These are phyloP conservation scores for Hiodon alosoides DNA, from an alignment of 2,113 vertebrate genomes.

Conservation along the genomic window DNA sequence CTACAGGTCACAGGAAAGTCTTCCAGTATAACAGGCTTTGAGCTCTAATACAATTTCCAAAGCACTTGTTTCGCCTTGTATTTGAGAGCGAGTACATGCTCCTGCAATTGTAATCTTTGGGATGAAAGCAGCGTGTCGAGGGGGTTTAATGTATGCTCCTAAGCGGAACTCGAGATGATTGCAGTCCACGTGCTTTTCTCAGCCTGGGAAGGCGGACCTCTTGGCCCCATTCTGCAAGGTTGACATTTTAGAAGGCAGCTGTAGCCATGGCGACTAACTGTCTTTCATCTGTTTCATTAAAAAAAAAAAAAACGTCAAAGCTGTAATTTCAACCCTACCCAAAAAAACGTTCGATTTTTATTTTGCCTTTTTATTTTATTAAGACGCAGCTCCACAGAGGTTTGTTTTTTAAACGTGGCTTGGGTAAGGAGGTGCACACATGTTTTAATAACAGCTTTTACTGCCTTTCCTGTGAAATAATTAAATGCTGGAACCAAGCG, in stretches of 20 bases:
- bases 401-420: too few relatives aligned
- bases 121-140: slow-evolving; percentile 27
- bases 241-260: slow-evolving; percentile 47
- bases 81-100: slow-evolving; percentile 30
- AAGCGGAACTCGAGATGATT: slow-evolving; percentile 41
- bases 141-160: slow-evolving; percentile 44
- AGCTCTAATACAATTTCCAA: slow-evolving; percentile 37
- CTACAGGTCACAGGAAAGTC: slow-evolving; percentile 36
- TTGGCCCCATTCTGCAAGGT: slow-evolving; percentile 49
- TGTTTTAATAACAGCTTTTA: too few relatives aligned
- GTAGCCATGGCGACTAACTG: slow-evolving; percentile 57
- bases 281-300: slow-evolving; percentile 52
- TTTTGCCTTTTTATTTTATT: slow-evolving; percentile 13
- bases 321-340: slow-evolving; percentile 42
- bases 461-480: too few relatives aligned
- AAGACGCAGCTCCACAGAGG: too few relatives aligned
- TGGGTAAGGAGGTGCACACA: too few relatives aligned
- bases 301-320: slow-evolving; percentile 49
- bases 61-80: slow-evolving; percentile 37
- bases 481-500: too few relatives aligned
- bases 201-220: slow-evolving; percentile 36
- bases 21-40: slow-evolving; percentile 24
- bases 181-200: slow-evolving; percentile 35
- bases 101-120: slow-evolving; percentile 7
- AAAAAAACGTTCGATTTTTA: slow-evolving; percentile 49